These are phyloP conservation scores for Pomatorhinus ruficollis DNA, from an alignment of 2,113 vertebrate species.

Conservation along the genomic window DNA sequence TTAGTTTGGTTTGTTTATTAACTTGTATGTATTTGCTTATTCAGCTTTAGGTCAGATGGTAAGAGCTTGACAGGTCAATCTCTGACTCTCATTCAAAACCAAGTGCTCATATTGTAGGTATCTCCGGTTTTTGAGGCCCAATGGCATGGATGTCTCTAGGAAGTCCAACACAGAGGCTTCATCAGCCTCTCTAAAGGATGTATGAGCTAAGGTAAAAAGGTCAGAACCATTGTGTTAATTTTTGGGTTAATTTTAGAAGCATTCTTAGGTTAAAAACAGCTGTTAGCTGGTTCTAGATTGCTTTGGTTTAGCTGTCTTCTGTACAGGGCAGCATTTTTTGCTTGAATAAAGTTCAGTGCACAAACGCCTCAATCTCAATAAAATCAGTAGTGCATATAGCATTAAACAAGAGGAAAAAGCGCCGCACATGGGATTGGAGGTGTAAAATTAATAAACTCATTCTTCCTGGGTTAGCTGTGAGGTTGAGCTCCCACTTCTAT, in stretches of 20 bases:
- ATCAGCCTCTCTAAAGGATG: not conserved
- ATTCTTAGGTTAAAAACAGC: not conserved
- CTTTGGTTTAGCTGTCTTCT: not conserved
- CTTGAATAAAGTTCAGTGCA: not conserved
- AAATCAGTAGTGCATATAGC: not conserved
- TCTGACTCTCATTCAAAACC: not conserved
- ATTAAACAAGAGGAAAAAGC: not conserved
- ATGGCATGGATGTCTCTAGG: not conserved
- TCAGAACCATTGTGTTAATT: no score
- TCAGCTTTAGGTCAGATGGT: not conserved
- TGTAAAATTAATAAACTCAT: not conserved
- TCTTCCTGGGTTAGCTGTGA: not conserved
- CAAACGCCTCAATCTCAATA: not conserved
- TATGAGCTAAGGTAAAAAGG: not conserved
- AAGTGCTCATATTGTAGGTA: not conserved
- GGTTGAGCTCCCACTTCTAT: not conserved
- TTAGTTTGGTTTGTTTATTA: constrained; percentile 63
- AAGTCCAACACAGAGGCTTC: not conserved
- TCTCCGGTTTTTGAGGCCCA: not conserved
- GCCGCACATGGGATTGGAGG: not conserved
- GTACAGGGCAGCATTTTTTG: not conserved
- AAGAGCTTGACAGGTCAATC: not conserved
- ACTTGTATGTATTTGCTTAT: constrained; percentile 9
- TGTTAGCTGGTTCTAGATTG: not conserved
- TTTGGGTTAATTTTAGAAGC: no score